Evolutionary conservation across 1,140 invertebrate genomes (phyloP).

Genomic region (Caligus rogercresseyi): DNA sequence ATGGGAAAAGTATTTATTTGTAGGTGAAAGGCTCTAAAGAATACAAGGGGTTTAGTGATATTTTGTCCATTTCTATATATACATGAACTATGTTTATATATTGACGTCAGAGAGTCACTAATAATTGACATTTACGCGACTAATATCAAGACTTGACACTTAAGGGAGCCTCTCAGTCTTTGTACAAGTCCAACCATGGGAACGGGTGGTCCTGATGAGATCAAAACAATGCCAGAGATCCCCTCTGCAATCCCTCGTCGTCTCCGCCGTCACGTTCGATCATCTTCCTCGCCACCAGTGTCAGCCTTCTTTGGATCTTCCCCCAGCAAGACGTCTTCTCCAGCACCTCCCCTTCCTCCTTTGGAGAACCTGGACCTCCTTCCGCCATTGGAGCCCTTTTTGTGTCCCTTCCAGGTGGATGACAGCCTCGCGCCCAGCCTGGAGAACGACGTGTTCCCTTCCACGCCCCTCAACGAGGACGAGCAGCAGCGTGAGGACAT

Average conservation of each 20-base stretch:
- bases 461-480: conserved; percentile 16
- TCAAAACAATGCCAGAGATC: not conserved
- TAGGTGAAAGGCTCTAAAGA: no score
- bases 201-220: not conserved
- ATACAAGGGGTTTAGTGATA: no score
- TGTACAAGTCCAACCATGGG: no score
- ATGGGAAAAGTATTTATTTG: no score
- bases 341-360: not conserved
- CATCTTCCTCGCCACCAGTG: not conserved
- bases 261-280: not conserved
- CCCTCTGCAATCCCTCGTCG: not conserved
- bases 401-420: not conserved
- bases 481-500: conserved; percentile 1
- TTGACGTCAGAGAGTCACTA: no score
- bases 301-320: not conserved
- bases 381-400: conserved; percentile 17
- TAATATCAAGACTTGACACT: no score
- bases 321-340: not conserved
- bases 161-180: no score
- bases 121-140: no score
- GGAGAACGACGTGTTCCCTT: conserved; percentile 18
- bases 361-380: conserved; percentile 10
- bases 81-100: no score
- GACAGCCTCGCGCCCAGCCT: not conserved
- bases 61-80: no score